A percentile compares a stretch with the other conserved stretches of the same genome.
These are phyloP conservation scores for Chelonoidis abingdonii DNA, from an alignment of 2,113 vertebrate species.

Conservation along the genomic window DNA sequence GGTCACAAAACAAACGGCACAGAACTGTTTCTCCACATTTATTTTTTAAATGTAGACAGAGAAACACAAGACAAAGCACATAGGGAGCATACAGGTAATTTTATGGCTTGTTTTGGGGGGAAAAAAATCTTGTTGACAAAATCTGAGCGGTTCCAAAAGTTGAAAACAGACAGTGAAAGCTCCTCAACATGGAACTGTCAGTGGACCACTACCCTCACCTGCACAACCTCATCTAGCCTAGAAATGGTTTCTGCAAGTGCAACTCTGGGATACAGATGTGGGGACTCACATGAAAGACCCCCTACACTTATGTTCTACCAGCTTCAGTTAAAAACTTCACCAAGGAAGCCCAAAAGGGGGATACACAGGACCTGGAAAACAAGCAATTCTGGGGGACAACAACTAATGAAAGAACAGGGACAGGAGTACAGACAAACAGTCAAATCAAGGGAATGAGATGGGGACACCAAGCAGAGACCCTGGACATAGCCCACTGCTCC, in stretches of 20 bases:
- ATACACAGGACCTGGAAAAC: too few relatives aligned
- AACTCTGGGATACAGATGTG: too few relatives aligned
- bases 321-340: too few relatives aligned
- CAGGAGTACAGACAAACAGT: too few relatives aligned
- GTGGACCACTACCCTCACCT: not conserved
- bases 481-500: too few relatives aligned
- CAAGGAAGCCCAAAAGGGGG: too few relatives aligned
- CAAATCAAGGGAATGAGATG: too few relatives aligned
- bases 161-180: not conserved
- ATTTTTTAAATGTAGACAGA: not conserved
- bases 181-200: not conserved
- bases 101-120: not conserved
- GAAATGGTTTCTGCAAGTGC: not conserved
- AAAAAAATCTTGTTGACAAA: not conserved
- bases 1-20: not conserved
- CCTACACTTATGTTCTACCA: too few relatives aligned
- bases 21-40: not conserved
- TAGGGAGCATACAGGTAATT: not conserved
- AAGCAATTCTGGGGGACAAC: too few relatives aligned
- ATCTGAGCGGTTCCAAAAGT: not conserved
- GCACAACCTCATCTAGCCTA: not conserved
- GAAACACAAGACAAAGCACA: not conserved
- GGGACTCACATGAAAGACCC: too few relatives aligned
- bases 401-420: too few relatives aligned
- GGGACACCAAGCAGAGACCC: too few relatives aligned